These are phyloP conservation scores for Drosophila yooni DNA, from an alignment of 2,888 invertebrate species.

Conservation along the genomic window DNA sequence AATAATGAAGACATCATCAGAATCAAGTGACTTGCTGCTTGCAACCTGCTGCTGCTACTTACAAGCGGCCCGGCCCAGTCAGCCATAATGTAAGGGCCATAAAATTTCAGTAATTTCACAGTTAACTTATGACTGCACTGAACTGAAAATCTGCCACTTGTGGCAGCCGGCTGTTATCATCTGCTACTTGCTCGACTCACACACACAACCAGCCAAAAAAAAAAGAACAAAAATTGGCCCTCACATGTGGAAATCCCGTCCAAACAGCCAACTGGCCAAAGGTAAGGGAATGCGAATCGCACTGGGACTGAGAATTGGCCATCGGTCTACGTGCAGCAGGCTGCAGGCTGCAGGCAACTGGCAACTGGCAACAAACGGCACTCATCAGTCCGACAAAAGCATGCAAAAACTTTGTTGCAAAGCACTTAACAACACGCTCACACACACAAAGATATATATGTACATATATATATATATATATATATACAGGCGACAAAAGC, in stretches of 20 bases:
- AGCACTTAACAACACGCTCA: constrained; percentile 67
- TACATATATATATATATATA: constrained; percentile 5
- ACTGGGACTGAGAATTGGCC: neutral
- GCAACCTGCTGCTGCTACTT: constrained; percentile 2
- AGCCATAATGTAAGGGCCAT: constrained; percentile 35
- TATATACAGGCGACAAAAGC: constrained; percentile 36
- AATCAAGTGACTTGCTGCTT: neutral
- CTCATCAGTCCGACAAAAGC: constrained; percentile 70
- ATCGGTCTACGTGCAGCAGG: constrained; percentile 5
- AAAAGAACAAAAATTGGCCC: neutral
- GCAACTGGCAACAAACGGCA: constrained; percentile 32
- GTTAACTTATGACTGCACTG: constrained; percentile 49
- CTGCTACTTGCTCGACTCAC: constrained; percentile 1
- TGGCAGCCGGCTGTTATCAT: constrained; percentile 7
- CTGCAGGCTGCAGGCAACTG: neutral
- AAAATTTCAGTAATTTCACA: constrained; percentile 51
- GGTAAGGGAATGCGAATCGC: neutral
- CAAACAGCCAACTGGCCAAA: neutral
- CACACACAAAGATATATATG: constrained; percentile 15
- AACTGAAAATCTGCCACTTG: constrained; percentile 26
- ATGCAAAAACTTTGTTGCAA: constrained; percentile 76
- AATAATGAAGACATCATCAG: constrained; percentile 33
- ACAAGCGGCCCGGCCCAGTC: constrained; percentile 6
- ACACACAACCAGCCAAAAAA: neutral
- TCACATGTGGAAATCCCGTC: neutral